Evolutionary conservation across 2,888 invertebrate genomes (phyloP).

Genomic region (Drosophila meridionalis): DNA sequence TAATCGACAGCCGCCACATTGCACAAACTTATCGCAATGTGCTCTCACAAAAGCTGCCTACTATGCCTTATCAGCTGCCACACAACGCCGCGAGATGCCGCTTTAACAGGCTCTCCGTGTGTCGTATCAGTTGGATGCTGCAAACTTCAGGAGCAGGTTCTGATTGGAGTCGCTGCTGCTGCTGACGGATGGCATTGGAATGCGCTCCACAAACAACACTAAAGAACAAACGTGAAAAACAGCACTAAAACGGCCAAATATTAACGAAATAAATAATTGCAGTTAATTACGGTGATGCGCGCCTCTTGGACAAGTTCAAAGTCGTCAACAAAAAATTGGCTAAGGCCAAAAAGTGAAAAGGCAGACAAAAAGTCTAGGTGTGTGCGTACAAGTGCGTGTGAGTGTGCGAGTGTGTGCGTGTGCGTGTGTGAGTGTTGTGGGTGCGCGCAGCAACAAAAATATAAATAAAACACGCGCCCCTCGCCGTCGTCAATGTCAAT

Average conservation of each 20-base stretch:
- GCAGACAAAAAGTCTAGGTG: slow-evolving; percentile 51
- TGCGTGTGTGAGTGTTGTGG: slow-evolving; percentile 37
- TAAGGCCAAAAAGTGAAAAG: slow-evolving; percentile 42
- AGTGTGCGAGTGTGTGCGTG: slow-evolving; percentile 12
- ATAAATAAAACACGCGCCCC: slow-evolving; percentile 69
- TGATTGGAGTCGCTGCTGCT: slow-evolving; percentile 46
- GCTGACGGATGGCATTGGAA: slow-evolving; percentile 68
- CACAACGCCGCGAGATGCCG: slow-evolving; percentile 28
- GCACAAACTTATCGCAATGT: slow-evolving; percentile 15
- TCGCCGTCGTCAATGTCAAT: slow-evolving; percentile 69
- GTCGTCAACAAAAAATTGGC: slow-evolving; percentile 13
- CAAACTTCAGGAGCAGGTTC: slow-evolving; percentile 64
- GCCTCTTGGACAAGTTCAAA: neutral
- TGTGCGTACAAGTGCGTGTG: slow-evolving; percentile 30
- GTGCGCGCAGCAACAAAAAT: slow-evolving; percentile 69
- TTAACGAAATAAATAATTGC: slow-evolving; percentile 6
- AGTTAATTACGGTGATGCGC: neutral
- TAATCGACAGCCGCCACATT: slow-evolving; percentile 15
- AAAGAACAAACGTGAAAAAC: slow-evolving; percentile 19
- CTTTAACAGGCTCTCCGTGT: neutral
- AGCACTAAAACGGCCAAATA: neutral
- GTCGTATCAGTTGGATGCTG: slow-evolving; percentile 58
- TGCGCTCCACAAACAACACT: slow-evolving; percentile 59
- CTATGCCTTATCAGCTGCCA: neutral
- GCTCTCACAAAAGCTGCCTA: slow-evolving; percentile 9